Conservation (phyloP, 2,113 vertebrate genomes). For the Zosterops lateralis region DNA sequence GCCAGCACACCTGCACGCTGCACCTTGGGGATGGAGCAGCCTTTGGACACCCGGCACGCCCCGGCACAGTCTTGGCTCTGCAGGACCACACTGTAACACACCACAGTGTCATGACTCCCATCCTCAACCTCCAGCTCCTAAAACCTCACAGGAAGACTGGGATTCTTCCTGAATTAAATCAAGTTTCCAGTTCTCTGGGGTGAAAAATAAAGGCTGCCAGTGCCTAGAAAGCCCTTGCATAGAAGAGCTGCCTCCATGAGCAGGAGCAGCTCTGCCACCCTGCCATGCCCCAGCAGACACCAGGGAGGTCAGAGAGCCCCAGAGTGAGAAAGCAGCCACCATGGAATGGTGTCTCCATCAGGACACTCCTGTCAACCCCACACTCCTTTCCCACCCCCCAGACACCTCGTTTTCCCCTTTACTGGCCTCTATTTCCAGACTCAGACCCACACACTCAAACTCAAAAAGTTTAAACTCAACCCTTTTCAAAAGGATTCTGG, state of each 20-base stretch:
- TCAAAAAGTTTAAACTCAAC: no score
- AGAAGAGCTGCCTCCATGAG: not conserved
- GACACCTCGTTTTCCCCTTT: not conserved
- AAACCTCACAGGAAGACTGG: not conserved
- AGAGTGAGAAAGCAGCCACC: not conserved
- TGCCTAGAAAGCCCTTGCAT: not conserved
- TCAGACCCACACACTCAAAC: not conserved
- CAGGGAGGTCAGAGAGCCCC: not conserved
- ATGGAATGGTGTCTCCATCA: not conserved
- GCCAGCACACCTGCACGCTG: accelerated
- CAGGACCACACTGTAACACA: not conserved
- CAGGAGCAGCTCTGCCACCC: not conserved
- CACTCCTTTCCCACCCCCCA: not conserved
- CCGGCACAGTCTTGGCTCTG: accelerated
- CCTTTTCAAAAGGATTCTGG: not conserved
- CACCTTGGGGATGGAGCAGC: not conserved
- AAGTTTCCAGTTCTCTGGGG: not conserved
- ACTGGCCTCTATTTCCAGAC: not conserved
- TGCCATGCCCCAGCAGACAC: not conserved
- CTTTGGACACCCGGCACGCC: not conserved
- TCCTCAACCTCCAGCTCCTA: not conserved
- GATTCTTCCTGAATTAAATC: not conserved
- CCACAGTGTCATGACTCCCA: accelerated
- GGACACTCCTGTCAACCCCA: not conserved
- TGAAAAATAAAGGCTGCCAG: not conserved